phyloP scores from a whole-genome alignment of 1,140 invertebrate genomes.

The Akabosia matsudoensis region DNA sequence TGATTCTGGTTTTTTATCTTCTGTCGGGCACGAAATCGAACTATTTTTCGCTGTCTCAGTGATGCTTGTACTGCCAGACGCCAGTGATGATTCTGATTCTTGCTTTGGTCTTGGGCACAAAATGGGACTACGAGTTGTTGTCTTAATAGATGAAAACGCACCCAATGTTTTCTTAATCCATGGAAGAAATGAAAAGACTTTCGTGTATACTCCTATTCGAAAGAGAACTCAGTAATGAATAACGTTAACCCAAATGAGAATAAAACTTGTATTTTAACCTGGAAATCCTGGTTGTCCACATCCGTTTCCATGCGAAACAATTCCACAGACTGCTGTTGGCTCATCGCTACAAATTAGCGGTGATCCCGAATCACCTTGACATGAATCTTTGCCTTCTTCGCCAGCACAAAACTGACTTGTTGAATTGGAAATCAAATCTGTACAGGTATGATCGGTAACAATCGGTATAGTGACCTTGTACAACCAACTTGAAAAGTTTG shows the following conservation, averaged over 20 bases:
- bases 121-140: too few species aligned
- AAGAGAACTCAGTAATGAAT: not conserved
- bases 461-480: not conserved
- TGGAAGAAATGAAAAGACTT: not conserved
- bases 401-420: not conserved
- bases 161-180: too few species aligned
- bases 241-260: not conserved
- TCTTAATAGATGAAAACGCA: too few species aligned
- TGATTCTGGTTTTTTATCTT: too few species aligned
- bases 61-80: too few species aligned
- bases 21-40: too few species aligned
- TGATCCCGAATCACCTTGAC: constrained; percentile 3
- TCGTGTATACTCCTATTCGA: not conserved
- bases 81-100: too few species aligned
- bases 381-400: not conserved
- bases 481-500: not conserved
- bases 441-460: not conserved
- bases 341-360: not conserved
- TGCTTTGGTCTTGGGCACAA: too few species aligned
- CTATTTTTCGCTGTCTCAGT: too few species aligned
- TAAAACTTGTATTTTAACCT: not conserved
- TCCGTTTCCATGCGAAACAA: not conserved
- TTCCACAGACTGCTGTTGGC: not conserved
- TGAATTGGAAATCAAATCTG: not conserved
- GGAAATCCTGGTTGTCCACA: not conserved